phyloP scores from a whole-genome alignment of 1,140 invertebrate species.

The Drosophila sulfurigaster region DNA sequence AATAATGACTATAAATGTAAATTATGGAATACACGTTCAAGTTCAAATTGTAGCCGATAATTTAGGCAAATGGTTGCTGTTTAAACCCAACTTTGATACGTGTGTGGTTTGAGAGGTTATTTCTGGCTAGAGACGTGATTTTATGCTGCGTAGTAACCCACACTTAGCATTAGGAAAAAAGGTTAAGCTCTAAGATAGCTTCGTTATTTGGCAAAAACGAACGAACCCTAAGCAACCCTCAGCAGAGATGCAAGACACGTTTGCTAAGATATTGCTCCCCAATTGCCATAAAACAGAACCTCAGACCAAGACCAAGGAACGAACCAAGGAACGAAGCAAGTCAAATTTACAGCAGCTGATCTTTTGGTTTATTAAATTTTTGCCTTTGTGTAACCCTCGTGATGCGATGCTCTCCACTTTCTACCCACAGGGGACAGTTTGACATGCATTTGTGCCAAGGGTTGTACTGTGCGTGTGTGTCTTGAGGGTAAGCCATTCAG shows the following conservation, averaged over 20 bases:
- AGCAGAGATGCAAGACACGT: conserved; percentile 47
- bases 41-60: not conserved
- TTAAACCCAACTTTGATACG: conserved; percentile 4
- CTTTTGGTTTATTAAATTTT: conserved; percentile 73
- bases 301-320: not conserved
- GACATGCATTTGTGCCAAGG: conserved; percentile 54
- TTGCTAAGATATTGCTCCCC: conserved; percentile 72
- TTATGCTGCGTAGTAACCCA: conserved; percentile 9
- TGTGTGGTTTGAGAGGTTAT: conserved; percentile 7
- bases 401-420: conserved; percentile 16
- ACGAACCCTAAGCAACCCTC: conserved; percentile 54
- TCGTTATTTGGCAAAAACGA: conserved; percentile 4
- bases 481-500: conserved; percentile 37
- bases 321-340: conserved; percentile 5
- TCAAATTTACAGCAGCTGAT: conserved; percentile 74
- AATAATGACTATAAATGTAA: not conserved
- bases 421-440: conserved; percentile 73
- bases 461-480: conserved; percentile 40
- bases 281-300: conserved; percentile 54
- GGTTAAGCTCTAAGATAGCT: conserved; percentile 37
- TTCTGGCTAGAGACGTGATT: conserved; percentile 12
- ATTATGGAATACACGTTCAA: not conserved
- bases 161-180: conserved; percentile 15
- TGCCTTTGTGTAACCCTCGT: conserved; percentile 52
- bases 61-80: conserved; percentile 9